phyloP scores from a whole-genome alignment of 2,797 vertebrate species.

The Nyctalus aviator region DNA sequence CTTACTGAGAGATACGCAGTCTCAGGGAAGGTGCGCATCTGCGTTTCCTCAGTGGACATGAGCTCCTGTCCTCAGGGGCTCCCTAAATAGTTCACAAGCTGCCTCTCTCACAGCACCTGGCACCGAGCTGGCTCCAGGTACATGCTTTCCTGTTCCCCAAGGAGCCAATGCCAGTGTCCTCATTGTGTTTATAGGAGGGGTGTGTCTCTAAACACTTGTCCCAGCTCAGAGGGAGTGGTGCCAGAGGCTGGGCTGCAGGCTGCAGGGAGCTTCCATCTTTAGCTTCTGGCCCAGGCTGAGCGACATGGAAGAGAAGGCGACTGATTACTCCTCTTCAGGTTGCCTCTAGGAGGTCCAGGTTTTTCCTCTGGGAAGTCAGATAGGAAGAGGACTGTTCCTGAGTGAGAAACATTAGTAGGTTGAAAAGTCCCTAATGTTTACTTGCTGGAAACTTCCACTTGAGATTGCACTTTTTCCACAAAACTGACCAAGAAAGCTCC shows the following conservation, averaged over 20 bases:
- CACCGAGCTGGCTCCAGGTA: neutral
- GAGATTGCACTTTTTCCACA: neutral
- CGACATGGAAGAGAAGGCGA: neutral
- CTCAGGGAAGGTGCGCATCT: neutral
- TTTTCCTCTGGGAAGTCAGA: neutral
- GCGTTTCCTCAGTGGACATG: neutral
- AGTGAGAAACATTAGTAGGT: neutral
- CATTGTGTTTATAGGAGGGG: neutral
- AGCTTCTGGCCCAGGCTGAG: neutral
- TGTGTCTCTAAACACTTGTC: neutral
- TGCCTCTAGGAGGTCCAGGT: neutral
- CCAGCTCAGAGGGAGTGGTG: neutral
- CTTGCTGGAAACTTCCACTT: neutral
- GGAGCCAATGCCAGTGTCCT: neutral
- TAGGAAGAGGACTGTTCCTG: neutral
- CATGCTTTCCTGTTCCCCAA: neutral
- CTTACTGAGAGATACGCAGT: neutral
- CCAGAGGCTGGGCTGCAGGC: neutral
- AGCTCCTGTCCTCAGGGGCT: neutral
- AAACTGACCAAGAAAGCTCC: neutral
- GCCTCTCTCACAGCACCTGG: neutral
- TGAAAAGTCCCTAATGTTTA: neutral
- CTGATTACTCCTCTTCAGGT: neutral
- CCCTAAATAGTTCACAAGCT: neutral
- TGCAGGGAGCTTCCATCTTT: neutral